Evolutionary conservation across 2,113 vertebrate genomes (phyloP).

Genomic region (Opisthocomus hoazin): DNA sequence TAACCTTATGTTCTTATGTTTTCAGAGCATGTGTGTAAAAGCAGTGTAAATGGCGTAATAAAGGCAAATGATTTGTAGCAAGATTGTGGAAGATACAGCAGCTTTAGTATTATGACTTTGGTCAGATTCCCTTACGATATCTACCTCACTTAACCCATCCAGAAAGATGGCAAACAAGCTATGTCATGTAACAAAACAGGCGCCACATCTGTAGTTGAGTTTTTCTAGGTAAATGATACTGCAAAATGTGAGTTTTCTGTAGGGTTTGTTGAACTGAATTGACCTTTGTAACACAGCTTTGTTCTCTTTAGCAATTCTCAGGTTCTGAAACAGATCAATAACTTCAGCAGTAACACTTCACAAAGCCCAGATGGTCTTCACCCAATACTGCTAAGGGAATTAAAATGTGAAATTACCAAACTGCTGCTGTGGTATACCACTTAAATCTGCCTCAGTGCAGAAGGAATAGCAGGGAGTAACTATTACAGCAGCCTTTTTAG

Average conservation of each 20-base stretch:
- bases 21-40: not conserved
- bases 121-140: not conserved
- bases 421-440: not conserved
- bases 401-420: not conserved
- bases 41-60: not conserved
- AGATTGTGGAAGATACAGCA: not conserved
- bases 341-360: not conserved
- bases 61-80: not conserved
- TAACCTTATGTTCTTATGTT: rapidly evolving
- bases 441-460: not conserved
- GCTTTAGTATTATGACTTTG: not conserved
- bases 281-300: not conserved
- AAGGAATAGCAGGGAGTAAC: not conserved
- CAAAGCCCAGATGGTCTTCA: slow-evolving; percentile 28
- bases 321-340: slow-evolving; percentile 7
- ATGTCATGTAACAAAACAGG: not conserved
- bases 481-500: not conserved
- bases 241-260: not conserved
- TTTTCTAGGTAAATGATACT: slow-evolving; percentile 18
- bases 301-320: not conserved
- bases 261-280: not conserved
- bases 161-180: not conserved
- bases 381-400: not conserved
- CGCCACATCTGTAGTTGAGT: not conserved
- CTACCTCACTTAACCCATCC: not conserved